Percentiles rank a stretch among this genome's conserved stretches.
phyloP scores from a whole-genome alignment of 2,888 invertebrate genomes.

The Trypoxylon attenuatum region DNA sequence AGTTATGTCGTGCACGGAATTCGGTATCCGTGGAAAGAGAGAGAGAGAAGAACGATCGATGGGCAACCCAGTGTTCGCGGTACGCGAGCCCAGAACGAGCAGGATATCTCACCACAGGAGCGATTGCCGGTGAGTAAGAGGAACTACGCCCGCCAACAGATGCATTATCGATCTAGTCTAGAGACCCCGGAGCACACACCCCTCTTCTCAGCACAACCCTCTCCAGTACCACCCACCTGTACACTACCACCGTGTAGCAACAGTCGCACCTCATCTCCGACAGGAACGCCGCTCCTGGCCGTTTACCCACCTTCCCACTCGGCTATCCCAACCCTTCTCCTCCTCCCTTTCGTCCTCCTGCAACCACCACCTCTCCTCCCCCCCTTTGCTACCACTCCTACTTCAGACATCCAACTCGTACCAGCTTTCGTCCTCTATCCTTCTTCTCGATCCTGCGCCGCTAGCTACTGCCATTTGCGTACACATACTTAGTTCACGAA shows the following conservation, averaged over 20 bases:
- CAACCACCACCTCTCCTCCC: background rate
- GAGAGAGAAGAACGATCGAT: background rate
- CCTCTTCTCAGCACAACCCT: conserved; percentile 57
- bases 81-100: conserved; percentile 15
- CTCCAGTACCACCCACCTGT: conserved; percentile 67
- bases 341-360: too few species aligned
- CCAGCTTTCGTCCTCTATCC: too few species aligned
- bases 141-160: conserved; percentile 65
- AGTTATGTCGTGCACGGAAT: too few species aligned
- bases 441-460: too few species aligned
- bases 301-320: too few species aligned
- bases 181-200: conserved; percentile 60
- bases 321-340: too few species aligned
- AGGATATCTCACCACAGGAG: conserved; percentile 47
- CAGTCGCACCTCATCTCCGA: conserved; percentile 54
- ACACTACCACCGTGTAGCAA: conserved; percentile 64
- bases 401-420: too few species aligned
- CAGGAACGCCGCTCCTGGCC: conserved; percentile 38
- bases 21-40: background rate
- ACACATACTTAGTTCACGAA: too few species aligned
- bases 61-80: background rate
- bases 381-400: too few species aligned
- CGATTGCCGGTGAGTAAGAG: conserved; percentile 60
- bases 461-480: too few species aligned
- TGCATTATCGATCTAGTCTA: conserved; percentile 71